Percentiles rank a stretch among this genome's conserved stretches.
Evolutionary conservation across 2,888 invertebrate species (phyloP).

Genomic region (Crematogaster levior): DNA sequence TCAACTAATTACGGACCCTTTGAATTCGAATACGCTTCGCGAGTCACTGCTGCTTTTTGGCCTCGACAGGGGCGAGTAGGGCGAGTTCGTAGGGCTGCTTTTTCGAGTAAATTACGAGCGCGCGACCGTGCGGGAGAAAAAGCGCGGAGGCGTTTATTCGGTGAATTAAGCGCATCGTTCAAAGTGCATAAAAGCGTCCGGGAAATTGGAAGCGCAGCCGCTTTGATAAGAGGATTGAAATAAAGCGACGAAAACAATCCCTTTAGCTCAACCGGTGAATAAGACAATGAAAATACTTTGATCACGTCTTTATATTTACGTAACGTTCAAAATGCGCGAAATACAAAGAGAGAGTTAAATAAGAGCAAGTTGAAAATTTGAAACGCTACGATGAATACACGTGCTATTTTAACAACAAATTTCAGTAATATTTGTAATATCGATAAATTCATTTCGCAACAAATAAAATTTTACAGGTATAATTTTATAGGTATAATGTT

Average conservation of each 20-base stretch:
- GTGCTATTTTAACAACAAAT: neutral
- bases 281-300: constrained; percentile 19
- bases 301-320: constrained; percentile 8
- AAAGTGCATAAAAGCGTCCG: constrained; percentile 43
- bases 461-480: constrained; percentile 4
- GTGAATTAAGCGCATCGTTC: constrained; percentile 46
- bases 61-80: constrained; percentile 34
- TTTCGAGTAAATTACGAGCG: constrained; percentile 57
- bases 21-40: constrained; percentile 65
- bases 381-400: too few relatives aligned
- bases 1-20: constrained; percentile 68
- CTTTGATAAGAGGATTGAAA: constrained; percentile 53
- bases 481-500: too few relatives aligned
- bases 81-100: constrained; percentile 43
- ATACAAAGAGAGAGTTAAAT: neutral
- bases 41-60: constrained; percentile 59
- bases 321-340: neutral
- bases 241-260: constrained; percentile 47
- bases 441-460: neutral
- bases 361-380: neutral
- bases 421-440: neutral
- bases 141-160: constrained; percentile 51
- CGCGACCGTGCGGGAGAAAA: constrained; percentile 35
- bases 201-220: constrained; percentile 42
- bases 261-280: constrained; percentile 27